Conservation (phyloP, 2,797 vertebrate species). For the Brachyrhaphis roseni region DNA sequence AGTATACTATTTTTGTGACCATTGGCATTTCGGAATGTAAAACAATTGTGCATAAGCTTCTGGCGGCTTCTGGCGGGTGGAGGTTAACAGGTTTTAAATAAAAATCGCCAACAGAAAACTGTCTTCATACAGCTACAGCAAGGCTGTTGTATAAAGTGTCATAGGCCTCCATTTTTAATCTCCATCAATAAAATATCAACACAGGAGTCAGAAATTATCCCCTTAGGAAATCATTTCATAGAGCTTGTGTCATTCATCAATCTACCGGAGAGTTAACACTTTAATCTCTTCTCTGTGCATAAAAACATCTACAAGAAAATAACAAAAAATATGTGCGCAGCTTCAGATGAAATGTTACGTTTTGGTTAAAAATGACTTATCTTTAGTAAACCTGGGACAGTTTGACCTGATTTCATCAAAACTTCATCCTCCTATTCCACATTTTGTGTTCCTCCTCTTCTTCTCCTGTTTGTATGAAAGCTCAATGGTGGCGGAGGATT, state of each 20-base stretch:
- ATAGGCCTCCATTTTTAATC: neutral
- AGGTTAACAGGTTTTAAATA: too few species aligned
- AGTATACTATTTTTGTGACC: too few species aligned
- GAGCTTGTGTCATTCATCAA: neutral
- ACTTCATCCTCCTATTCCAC: neutral
- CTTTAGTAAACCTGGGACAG: neutral
- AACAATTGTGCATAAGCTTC: too few species aligned
- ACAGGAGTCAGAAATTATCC: neutral
- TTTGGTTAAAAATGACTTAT: neutral
- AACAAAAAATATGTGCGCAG: neutral
- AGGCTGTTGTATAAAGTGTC: neutral
- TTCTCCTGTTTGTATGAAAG: neutral
- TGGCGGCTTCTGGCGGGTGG: too few species aligned
- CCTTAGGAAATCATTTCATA: neutral
- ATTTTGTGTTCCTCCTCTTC: neutral
- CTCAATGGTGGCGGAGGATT: neutral
- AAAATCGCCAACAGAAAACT: neutral
- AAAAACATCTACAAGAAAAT: neutral
- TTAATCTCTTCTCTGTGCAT: neutral
- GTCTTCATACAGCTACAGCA: neutral
- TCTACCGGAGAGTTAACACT: neutral
- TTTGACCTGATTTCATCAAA: constrained; percentile 1
- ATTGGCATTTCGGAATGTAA: too few species aligned
- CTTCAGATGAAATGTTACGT: neutral
- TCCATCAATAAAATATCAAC: constrained; percentile 2